Percentiles rank a stretch among this genome's conserved stretches.
These are phyloP conservation scores for Zhuqinia jingwanae DNA, from an alignment of 2,888 invertebrate genomes.

Conservation along the genomic window DNA sequence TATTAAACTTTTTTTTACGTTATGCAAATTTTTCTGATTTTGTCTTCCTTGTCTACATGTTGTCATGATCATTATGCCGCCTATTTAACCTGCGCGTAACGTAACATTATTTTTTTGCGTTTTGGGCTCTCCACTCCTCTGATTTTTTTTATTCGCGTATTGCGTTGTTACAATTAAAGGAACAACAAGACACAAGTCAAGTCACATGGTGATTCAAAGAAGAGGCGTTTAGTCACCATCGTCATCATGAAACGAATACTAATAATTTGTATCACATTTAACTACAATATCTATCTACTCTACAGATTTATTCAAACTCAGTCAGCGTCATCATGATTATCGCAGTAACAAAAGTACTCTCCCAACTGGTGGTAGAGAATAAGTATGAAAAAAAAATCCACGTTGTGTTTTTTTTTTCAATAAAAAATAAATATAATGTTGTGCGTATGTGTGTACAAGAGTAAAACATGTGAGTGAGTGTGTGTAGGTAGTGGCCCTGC, in stretches of 20 bases:
- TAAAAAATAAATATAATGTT: too few species aligned
- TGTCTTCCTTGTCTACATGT: neutral
- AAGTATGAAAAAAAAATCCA: too few species aligned
- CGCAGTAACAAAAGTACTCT: too few species aligned
- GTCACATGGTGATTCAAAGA: neutral
- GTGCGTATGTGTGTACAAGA: too few species aligned
- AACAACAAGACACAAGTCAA: neutral
- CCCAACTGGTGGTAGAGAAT: too few species aligned
- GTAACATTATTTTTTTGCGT: neutral
- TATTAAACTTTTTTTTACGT: too few species aligned
- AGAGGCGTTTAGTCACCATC: slow-evolving; percentile 13
- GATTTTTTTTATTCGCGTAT: neutral
- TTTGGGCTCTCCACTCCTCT: neutral
- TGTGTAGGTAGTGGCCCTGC: too few species aligned
- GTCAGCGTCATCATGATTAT: neutral
- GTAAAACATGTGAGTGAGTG: too few species aligned
- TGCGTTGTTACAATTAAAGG: slow-evolving; percentile 1
- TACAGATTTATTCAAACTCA: neutral
- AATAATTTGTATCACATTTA: slow-evolving; percentile 16
- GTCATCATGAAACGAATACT: slow-evolving; percentile 8
- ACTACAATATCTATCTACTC: neutral
- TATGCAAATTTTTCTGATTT: neutral
- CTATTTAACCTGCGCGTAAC: neutral
- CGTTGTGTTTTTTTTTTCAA: too few species aligned
- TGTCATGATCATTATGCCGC: neutral